Conservation (phyloP, 2,113 vertebrate genomes). For the Lophura nycthemera region DNA sequence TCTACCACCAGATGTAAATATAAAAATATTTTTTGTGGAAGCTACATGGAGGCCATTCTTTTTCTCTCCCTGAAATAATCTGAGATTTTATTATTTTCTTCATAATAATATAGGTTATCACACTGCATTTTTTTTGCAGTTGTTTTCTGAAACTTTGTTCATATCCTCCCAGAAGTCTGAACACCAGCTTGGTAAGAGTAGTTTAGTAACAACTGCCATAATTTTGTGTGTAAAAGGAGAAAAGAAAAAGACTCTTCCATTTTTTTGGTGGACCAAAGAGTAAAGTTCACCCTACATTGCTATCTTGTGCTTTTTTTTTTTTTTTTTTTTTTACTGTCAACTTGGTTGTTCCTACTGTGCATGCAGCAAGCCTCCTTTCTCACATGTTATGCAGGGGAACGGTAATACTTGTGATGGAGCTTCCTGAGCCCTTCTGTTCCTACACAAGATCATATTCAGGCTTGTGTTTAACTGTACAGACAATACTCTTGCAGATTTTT, state of each 20-base stretch:
- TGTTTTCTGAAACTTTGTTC: neutral
- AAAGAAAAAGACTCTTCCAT: neutral
- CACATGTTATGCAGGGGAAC: neutral
- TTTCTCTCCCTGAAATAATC: neutral
- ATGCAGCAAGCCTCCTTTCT: neutral
- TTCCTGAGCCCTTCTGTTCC: neutral
- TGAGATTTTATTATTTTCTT: neutral
- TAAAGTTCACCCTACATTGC: neutral
- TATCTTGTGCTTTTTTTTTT: neutral
- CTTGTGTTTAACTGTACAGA: neutral
- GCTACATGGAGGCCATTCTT: neutral
- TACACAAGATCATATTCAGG: neutral
- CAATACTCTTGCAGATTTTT: neutral
- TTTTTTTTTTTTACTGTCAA: neutral
- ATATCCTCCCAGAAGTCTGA: neutral
- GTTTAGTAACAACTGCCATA: neutral
- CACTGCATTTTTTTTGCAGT: fast-evolving
- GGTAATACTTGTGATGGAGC: fast-evolving
- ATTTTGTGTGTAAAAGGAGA: neutral
- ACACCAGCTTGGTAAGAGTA: neutral
- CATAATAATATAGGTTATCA: neutral
- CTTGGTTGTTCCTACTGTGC: conserved; percentile 4
- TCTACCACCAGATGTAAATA: neutral
- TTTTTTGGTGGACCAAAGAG: neutral
- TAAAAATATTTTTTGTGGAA: neutral